Percentiles rank a stretch among this genome's conserved stretches.
These are phyloP conservation scores for Conchocele bisecta DNA, from an alignment of 2,888 invertebrate genomes.

Conservation along the genomic window DNA sequence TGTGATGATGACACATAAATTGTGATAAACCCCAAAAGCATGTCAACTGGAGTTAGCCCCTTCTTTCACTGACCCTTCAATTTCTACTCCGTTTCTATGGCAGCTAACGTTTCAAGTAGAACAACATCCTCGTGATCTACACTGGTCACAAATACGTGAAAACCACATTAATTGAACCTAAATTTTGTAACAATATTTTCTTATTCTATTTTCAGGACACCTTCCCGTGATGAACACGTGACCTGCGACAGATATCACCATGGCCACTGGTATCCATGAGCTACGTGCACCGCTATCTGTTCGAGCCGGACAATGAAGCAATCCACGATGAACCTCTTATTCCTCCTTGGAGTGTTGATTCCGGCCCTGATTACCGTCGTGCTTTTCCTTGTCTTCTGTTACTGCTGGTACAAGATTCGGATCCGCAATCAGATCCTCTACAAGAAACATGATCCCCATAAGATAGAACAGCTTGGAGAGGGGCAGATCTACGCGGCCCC, in stretches of 20 bases:
- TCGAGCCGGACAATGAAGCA: slow-evolving; percentile 55
- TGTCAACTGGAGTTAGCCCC: too few relatives aligned
- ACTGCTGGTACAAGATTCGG: slow-evolving; percentile 76
- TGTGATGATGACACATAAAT: too few relatives aligned
- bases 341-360: slow-evolving; percentile 79
- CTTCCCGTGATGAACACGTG: neutral
- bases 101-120: too few relatives aligned
- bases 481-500: slow-evolving; percentile 60
- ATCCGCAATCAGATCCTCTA: slow-evolving; percentile 69
- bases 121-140: too few relatives aligned
- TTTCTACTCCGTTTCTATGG: too few relatives aligned
- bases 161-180: too few relatives aligned
- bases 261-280: slow-evolving; percentile 24
- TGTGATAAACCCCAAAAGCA: too few relatives aligned
- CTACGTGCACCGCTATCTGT: slow-evolving; percentile 17
- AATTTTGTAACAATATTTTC: too few relatives aligned
- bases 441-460: slow-evolving; percentile 75
- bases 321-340: slow-evolving; percentile 71
- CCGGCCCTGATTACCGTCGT: slow-evolving; percentile 77
- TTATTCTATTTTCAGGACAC: slow-evolving; percentile 1
- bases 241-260: slow-evolving; percentile 13
- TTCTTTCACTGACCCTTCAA: too few relatives aligned
- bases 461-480: slow-evolving; percentile 52
- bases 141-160: too few relatives aligned
- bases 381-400: slow-evolving; percentile 77